phyloP scores from a whole-genome alignment of 2,797 vertebrate genomes.

The Loriculus beryllinus region DNA sequence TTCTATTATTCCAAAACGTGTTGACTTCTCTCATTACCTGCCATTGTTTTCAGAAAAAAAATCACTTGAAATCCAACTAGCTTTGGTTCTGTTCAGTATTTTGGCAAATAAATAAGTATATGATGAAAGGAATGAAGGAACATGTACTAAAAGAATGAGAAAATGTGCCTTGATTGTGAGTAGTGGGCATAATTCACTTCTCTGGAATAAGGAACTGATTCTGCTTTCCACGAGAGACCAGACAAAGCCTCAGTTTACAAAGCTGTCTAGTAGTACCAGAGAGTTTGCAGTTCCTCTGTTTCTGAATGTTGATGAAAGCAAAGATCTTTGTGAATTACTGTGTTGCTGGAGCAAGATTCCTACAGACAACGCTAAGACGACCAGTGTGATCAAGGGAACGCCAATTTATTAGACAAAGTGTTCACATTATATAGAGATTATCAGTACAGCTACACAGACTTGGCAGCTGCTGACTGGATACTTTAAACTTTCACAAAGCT shows the following conservation, averaged over 20 bases:
- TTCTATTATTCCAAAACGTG: accelerated
- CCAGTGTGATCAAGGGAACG: no score
- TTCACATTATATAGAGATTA: no score
- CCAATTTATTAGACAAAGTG: no score
- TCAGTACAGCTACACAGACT: no score
- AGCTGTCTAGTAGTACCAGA: not conserved
- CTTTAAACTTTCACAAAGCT: no score
- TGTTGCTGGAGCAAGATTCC: no score
- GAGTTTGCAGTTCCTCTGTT: not conserved
- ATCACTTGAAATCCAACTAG: not conserved
- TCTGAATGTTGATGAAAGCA: not conserved
- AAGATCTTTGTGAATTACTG: not conserved
- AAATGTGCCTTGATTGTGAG: not conserved
- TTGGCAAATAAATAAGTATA: not conserved
- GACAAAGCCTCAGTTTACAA: not conserved
- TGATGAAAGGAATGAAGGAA: not conserved
- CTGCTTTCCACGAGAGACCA: not conserved
- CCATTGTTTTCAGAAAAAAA: not conserved
- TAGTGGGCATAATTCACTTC: not conserved
- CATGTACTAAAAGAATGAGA: not conserved
- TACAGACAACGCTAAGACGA: no score
- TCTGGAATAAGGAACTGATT: not conserved
- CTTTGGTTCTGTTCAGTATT: not conserved
- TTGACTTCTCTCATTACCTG: not conserved
- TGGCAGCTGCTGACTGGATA: no score